Percentiles rank a stretch among this genome's conserved stretches.
Evolutionary conservation across 92 coral and sea anemone genomes (phyloP).

Genomic region (Zoanthus sansibaricus): DNA sequence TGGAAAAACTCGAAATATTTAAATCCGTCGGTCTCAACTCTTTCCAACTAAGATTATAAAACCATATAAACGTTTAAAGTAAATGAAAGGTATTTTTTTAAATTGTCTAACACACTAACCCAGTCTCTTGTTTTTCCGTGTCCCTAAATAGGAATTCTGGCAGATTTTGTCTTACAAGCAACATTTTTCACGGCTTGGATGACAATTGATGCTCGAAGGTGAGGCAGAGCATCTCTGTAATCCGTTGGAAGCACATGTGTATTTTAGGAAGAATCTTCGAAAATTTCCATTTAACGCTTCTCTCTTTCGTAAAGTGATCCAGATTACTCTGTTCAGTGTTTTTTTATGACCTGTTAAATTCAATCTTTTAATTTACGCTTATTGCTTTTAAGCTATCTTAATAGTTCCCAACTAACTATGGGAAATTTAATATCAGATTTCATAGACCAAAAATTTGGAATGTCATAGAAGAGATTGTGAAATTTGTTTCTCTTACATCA

Average conservation of each 20-base stretch:
- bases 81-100: not conserved
- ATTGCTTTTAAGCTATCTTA: too few species aligned
- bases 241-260: not conserved
- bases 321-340: too few species aligned
- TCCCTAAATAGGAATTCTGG: slow-evolving; percentile 77
- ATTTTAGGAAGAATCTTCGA: not conserved
- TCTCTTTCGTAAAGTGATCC: too few species aligned
- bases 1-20: too few species aligned
- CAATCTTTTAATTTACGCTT: too few species aligned
- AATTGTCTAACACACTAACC: not conserved
- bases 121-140: not conserved
- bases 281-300: not conserved
- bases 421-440: too few species aligned
- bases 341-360: too few species aligned
- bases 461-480: too few species aligned
- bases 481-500: too few species aligned
- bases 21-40: too few species aligned
- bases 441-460: too few species aligned
- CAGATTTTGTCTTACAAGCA: slow-evolving; percentile 88
- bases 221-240: not conserved
- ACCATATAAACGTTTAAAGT: not conserved
- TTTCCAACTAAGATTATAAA: not conserved
- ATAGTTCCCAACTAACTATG: too few species aligned
- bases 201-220: slow-evolving; percentile 95
- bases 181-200: slow-evolving; percentile 91